phyloP scores from a whole-genome alignment of 2,797 vertebrate genomes.

The Acipenser transmontanus region DNA sequence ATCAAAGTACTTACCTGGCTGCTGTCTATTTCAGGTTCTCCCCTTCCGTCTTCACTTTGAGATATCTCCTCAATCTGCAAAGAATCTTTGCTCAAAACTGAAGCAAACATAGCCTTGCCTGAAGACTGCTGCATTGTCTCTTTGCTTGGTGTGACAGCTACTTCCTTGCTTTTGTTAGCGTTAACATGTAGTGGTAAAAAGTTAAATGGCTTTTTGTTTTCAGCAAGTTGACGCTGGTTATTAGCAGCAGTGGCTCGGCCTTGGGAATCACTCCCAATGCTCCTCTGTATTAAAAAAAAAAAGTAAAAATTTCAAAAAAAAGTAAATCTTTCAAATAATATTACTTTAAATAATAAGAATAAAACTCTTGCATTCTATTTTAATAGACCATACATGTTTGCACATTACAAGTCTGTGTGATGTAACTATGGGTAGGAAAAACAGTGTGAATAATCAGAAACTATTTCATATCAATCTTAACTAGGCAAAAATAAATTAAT shows the following conservation, averaged over 20 bases:
- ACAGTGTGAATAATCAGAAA: too few relatives aligned
- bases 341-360: neutral
- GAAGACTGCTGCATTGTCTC: slow-evolving; percentile 63
- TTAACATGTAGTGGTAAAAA: slow-evolving; percentile 91
- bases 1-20: slow-evolving; percentile 68
- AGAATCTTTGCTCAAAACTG: slow-evolving; percentile 67
- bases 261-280: slow-evolving; percentile 97
- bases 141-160: slow-evolving; percentile 60
- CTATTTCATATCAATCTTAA: too few relatives aligned
- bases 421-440: too few relatives aligned
- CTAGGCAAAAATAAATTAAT: too few relatives aligned
- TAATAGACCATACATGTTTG: too few relatives aligned
- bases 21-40: slow-evolving; percentile 73
- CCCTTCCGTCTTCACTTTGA: slow-evolving; percentile 60
- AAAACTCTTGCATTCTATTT: too few relatives aligned
- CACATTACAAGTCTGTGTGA: too few relatives aligned
- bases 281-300: slow-evolving; percentile 62
- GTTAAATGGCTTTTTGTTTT: slow-evolving; percentile 90
- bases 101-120: slow-evolving; percentile 69
- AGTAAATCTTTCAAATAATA: neutral
- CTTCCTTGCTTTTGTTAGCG: slow-evolving; percentile 87
- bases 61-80: slow-evolving; percentile 54
- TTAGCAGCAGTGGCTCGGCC: slow-evolving; percentile 95
- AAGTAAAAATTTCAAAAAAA: too few relatives aligned
- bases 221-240: slow-evolving; percentile 90